These are phyloP conservation scores for Bimastos eiseni DNA, from an alignment of 2,888 invertebrate species.

Conservation along the genomic window DNA sequence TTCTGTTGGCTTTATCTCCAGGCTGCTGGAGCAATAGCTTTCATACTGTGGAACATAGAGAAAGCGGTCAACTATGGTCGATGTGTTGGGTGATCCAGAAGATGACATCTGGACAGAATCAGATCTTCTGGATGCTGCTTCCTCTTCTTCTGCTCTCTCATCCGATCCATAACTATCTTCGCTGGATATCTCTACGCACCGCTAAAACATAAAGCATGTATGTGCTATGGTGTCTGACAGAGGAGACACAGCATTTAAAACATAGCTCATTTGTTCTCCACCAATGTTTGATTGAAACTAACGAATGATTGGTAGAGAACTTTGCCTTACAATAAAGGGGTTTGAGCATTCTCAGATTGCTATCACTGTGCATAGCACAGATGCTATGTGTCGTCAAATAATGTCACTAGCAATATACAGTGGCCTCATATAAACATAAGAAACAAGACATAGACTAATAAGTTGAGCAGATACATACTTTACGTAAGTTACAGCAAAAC, in stretches of 20 bases:
- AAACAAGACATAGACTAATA: too few relatives aligned
- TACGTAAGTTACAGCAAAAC: too few relatives aligned
- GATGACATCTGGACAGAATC: background rate
- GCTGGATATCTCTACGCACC: background rate
- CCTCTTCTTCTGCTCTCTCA: background rate
- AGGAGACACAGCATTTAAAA: background rate
- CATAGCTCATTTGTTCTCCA: too few relatives aligned
- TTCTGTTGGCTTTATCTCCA: background rate
- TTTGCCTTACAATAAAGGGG: too few relatives aligned
- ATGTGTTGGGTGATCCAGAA: background rate
- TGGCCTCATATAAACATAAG: too few relatives aligned
- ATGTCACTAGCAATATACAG: too few relatives aligned
- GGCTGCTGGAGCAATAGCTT: background rate
- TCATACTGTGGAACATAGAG: background rate
- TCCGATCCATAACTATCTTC: slow-evolving; percentile 13
- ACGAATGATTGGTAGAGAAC: too few relatives aligned
- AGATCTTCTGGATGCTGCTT: background rate
- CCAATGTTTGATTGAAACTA: too few relatives aligned
- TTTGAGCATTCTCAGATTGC: too few relatives aligned
- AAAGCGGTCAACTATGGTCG: background rate
- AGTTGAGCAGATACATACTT: too few relatives aligned
- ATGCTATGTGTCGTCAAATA: too few relatives aligned
- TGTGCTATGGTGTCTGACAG: background rate
- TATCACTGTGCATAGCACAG: too few relatives aligned
- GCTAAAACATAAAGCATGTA: background rate